These are phyloP conservation scores for Pogonognathellus flavescens DNA, from an alignment of 1,140 invertebrate species.

Conservation along the genomic window DNA sequence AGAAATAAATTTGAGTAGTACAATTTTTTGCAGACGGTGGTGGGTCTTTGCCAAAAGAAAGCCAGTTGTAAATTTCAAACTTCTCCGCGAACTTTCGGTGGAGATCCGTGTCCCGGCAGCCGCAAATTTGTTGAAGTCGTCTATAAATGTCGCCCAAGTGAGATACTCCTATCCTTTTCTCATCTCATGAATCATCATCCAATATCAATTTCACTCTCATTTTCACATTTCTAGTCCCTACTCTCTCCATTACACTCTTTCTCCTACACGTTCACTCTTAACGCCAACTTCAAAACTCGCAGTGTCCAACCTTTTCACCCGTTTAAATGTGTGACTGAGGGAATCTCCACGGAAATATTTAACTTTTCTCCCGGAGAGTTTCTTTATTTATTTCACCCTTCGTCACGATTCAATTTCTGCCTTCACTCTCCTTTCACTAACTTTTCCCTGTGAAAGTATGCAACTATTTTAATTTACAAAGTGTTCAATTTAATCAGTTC, in stretches of 20 bases:
- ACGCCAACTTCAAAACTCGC: neutral
- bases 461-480: too few species aligned
- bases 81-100: conserved; percentile 82
- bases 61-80: conserved; percentile 88
- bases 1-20: conserved; percentile 76
- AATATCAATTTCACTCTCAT: conserved; percentile 1
- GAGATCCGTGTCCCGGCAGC: conserved; percentile 83
- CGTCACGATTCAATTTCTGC: too few species aligned
- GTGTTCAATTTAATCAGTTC: too few species aligned
- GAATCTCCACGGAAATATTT: too few species aligned
- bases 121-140: conserved; percentile 91
- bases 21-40: conserved; percentile 91
- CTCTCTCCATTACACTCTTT: neutral
- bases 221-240: conserved; percentile 9
- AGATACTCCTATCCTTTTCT: conserved; percentile 72
- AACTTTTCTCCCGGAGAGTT: too few species aligned
- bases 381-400: too few species aligned
- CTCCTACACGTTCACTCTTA: conserved; percentile 1
- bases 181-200: conserved; percentile 37
- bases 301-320: neutral
- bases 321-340: too few species aligned
- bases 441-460: too few species aligned
- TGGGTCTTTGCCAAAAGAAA: conserved; percentile 92
- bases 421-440: too few species aligned
- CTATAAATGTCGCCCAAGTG: conserved; percentile 95